Conservation (phyloP, 2,888 invertebrate genomes). For the Trichogramma dendrolimi region DNA sequence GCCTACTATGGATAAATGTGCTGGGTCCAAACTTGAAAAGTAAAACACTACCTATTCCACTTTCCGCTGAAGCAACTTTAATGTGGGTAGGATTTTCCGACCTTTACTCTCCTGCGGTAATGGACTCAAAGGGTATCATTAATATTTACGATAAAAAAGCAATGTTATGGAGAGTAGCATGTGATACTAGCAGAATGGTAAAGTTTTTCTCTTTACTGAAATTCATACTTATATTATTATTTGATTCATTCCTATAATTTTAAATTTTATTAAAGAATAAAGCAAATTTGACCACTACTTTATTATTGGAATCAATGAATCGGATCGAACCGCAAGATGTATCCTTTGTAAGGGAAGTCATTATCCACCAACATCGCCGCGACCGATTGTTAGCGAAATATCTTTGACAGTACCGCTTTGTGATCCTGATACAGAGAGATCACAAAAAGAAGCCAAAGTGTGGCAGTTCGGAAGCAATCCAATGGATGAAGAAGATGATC, state of each 20-base stretch:
- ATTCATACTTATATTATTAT: constrained; percentile 4
- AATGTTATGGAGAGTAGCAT: constrained; percentile 76
- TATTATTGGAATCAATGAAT: constrained; percentile 74
- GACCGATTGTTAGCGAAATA: constrained; percentile 76
- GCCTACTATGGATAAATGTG: constrained; percentile 55
- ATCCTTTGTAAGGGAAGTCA: constrained; percentile 84
- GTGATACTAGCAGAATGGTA: constrained; percentile 71
- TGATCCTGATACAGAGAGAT: constrained; percentile 74
- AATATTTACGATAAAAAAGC: constrained; percentile 67
- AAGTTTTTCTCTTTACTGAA: constrained; percentile 39
- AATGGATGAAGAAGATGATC: constrained; percentile 66
- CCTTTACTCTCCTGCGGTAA: constrained; percentile 71
- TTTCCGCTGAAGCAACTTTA: constrained; percentile 65
- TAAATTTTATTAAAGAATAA: constrained; percentile 53
- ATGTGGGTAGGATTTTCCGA: constrained; percentile 79
- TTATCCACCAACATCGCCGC: constrained; percentile 82
- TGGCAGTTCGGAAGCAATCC: constrained; percentile 63
- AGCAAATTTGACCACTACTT: constrained; percentile 71
- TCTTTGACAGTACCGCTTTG: constrained; percentile 74
- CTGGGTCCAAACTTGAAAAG: constrained; percentile 52
- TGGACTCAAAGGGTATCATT: constrained; percentile 74
- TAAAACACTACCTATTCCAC: constrained; percentile 60
- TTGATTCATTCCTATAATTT: constrained; percentile 1
- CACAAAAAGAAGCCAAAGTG: constrained; percentile 72
- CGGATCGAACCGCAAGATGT: constrained; percentile 71